Evolutionary conservation across 1,140 invertebrate genomes (phyloP).

Genomic region (Drosophila ananassae): DNA sequence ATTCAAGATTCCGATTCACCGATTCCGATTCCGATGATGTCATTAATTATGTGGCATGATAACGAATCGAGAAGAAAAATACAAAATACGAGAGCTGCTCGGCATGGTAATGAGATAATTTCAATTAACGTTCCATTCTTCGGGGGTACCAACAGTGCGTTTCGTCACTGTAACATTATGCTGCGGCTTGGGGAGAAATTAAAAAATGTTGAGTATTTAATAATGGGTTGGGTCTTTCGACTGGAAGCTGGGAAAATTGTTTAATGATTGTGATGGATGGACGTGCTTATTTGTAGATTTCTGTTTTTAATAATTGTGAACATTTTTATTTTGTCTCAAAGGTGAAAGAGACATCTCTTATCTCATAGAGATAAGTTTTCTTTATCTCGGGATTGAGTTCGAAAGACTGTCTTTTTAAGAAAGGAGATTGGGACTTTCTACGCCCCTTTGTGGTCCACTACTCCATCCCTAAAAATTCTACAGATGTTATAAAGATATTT

Average conservation of each 20-base stretch:
- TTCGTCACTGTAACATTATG: neutral
- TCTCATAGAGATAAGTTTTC: neutral
- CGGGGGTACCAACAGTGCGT: conserved; percentile 5
- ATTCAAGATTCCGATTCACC: conserved; percentile 12
- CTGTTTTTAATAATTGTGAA: neutral
- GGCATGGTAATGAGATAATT: conserved; percentile 36
- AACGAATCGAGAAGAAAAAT: conserved; percentile 11
- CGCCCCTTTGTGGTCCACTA: no score
- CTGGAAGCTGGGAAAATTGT: neutral
- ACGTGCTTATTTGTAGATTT: neutral
- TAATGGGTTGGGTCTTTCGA: neutral
- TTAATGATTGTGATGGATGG: conserved; percentile 6
- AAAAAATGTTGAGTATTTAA: neutral
- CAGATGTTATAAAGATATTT: no score
- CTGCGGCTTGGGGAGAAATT: neutral
- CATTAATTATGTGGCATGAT: conserved; percentile 35
- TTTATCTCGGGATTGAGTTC: neutral
- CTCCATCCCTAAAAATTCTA: no score
- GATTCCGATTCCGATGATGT: conserved; percentile 24
- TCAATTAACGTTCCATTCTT: conserved; percentile 29
- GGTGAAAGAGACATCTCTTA: neutral
- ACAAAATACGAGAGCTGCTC: conserved; percentile 2
- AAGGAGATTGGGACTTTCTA: no score
- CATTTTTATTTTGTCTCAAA: neutral
- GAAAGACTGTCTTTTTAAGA: no score